These are phyloP conservation scores for Phania funesta DNA, from an alignment of 2,888 invertebrate genomes.

Conservation along the genomic window DNA sequence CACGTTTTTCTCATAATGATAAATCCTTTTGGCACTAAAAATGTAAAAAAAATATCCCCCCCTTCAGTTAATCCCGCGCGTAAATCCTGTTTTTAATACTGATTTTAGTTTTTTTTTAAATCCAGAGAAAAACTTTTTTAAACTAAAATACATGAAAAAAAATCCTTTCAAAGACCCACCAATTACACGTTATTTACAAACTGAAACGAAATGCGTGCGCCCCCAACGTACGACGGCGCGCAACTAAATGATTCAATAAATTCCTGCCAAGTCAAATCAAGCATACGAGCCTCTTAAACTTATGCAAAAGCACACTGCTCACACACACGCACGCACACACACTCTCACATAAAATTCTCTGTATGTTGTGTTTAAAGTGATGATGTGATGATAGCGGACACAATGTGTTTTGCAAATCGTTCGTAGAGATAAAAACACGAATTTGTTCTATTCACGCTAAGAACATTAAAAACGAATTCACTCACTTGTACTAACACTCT, in stretches of 20 bases:
- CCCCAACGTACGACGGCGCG: conserved; percentile 80
- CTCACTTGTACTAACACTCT: neutral
- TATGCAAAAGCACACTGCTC: conserved; percentile 18
- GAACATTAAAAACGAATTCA: conserved; percentile 20
- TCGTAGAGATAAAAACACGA: conserved; percentile 49
- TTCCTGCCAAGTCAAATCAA: conserved; percentile 58
- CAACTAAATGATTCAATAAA: conserved; percentile 77
- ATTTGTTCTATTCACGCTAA: no score
- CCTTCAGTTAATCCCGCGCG: conserved; percentile 11
- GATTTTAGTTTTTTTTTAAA: neutral
- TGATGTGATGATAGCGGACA: conserved; percentile 52
- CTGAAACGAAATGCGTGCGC: conserved; percentile 76
- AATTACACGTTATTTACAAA: conserved; percentile 54
- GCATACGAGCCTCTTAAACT: conserved; percentile 19
- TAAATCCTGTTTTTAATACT: conserved; percentile 36
- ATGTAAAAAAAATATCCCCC: neutral
- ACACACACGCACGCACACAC: conserved; percentile 34
- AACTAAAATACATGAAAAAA: neutral
- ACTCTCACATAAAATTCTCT: conserved; percentile 8
- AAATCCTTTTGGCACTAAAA: conserved; percentile 45
- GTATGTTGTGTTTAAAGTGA: conserved; percentile 20
- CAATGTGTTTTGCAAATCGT: conserved; percentile 55
- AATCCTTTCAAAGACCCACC: conserved; percentile 54
- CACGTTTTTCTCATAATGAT: conserved; percentile 47
- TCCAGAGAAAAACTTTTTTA: neutral